Evolutionary conservation across 2,113 vertebrate species (phyloP), one percentile per base, ranked within the genome.

Genomic region (Setophaga kirtlandii): DNA sequence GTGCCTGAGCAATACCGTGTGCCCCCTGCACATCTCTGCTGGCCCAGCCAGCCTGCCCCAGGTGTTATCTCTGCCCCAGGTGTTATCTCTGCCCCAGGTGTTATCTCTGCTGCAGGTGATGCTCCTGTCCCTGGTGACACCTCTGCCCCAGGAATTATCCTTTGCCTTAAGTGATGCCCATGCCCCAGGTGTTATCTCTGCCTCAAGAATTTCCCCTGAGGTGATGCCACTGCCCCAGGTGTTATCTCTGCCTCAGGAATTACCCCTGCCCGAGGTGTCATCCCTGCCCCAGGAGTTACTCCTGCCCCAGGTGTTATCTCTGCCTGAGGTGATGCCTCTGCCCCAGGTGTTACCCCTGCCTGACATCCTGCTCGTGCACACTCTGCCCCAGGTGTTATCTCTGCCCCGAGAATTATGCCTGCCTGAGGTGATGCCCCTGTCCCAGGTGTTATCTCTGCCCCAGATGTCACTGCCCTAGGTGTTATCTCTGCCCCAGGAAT

Each of bases 1-100:
- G 37, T 37, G 7, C 46, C 27, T 9, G 1, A n/a, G 62, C 42
- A 30, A 7, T 19, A 1, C 8, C 15, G 0, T 8, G 47, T 31
- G 35, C 9, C 3, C 58, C 42, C 41, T 33, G 44, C 6, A 11
- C 49, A 27, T 3, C 3, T 1, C 49, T 23, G 35, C 64, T 53
- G 60, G 12, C 30, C 42, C 2, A 5, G 63, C 31, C 65, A 33
- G 50, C 62, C 46, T 10, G 19, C 27, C 9, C 39, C 10, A 1
- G 39, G 6, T 9, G 3, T 15, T n/a, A 3, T 10, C 52, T 10
- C 33, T 37, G 37, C 37, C 37, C 37, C 37, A 37, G 37, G 37
- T 37, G 37, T 15, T n/a, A 3, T 10, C 52, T 10, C 33, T 37
- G 37, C 37, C 37, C 37, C 37, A 37, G 37, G 37, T 37, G 37